These are phyloP conservation scores for Melospiza melodia DNA, from an alignment of 2,113 vertebrate genomes.

Conservation along the genomic window DNA sequence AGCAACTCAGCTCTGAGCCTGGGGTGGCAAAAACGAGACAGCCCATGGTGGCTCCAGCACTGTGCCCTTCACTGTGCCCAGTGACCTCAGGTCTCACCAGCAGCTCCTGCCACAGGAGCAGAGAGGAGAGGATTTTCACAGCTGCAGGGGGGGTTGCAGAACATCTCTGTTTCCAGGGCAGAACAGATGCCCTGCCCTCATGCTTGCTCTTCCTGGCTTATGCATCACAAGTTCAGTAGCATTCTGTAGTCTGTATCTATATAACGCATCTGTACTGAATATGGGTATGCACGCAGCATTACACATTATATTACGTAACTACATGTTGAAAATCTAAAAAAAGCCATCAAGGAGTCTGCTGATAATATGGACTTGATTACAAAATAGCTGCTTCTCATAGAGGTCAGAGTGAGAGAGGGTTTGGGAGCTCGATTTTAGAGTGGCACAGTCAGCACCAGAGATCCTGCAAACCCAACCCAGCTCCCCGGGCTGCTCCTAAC, in stretches of 20 bases:
- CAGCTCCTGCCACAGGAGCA: not conserved
- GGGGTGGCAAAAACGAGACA: not conserved
- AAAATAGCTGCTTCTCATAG: not conserved
- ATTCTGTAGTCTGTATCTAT: not conserved
- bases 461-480: not conserved
- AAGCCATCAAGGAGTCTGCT: not conserved
- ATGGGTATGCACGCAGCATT: not conserved
- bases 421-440: not conserved
- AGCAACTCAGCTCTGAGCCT: not conserved
- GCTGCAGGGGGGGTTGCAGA: not conserved
- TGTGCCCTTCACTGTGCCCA: not conserved
- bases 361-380: not conserved
- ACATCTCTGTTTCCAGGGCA: not conserved
- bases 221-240: not conserved
- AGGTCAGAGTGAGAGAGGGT: not conserved
- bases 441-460: not conserved
- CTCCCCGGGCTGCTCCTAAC: not conserved
- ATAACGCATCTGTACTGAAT: fast-evolving
- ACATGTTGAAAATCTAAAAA: not conserved
- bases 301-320: not conserved
- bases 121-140: not conserved
- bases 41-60: not conserved
- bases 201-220: not conserved
- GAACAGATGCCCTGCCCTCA: not conserved
- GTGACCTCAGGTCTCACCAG: not conserved